Conservation (phyloP, 2,113 vertebrate species). For the Motacilla alba region DNA sequence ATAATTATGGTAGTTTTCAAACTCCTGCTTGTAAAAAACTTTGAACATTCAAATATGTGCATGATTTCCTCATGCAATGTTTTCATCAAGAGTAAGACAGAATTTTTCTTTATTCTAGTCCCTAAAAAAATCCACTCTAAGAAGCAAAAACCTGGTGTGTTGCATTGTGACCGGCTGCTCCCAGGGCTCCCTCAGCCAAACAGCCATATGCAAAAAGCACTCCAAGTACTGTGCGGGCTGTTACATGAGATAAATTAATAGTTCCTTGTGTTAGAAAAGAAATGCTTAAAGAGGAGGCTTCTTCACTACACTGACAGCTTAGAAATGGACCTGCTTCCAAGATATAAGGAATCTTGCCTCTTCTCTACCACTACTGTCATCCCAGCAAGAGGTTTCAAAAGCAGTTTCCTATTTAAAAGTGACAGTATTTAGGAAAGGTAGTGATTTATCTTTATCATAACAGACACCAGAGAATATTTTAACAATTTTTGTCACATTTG, state of each 20-base stretch:
- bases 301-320: background rate
- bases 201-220: background rate
- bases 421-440: background rate
- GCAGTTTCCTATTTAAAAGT: background rate
- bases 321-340: background rate
- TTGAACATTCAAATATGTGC: background rate
- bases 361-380: background rate
- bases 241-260: background rate
- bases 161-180: background rate
- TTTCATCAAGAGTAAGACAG: background rate
- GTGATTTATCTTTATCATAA: background rate
- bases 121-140: background rate
- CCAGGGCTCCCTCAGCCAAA: background rate
- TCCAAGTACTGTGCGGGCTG: background rate
- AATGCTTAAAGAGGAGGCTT: background rate
- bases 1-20: background rate
- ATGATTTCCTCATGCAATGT: background rate
- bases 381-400: background rate
- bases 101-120: background rate
- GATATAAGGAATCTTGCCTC: background rate
- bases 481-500: background rate
- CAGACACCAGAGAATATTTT: background rate
- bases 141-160: background rate
- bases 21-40: background rate
- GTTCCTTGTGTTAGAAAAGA: background rate